Evolutionary conservation across 1,140 invertebrate genomes (phyloP), one percentile per base, ranked within the genome.

Genomic region (Drosophila prosaltans): DNA sequence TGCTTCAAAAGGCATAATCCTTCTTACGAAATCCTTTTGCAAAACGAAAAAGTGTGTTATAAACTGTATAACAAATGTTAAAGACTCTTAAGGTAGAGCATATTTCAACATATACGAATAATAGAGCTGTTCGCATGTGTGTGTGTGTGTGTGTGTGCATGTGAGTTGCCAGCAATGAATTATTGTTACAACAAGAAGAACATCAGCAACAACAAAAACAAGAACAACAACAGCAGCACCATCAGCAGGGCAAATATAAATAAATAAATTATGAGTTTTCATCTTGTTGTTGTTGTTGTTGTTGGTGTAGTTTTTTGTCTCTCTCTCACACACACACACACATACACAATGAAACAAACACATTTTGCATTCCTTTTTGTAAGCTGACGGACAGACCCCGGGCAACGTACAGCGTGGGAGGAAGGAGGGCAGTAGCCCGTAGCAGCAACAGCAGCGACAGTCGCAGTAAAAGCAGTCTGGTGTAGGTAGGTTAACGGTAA

Each of bases 221-320:
- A 26, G 58, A 78, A 41, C 70, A 84, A 80, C 59, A 83, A 76
- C 72, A 88, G 80, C 59, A 83, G 72, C 69, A 82, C 59, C 59
- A 60, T 24, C 60, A 78, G 61, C 74, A 64, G 62, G 62, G 51
- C 43, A 73, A 66, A 74, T 84, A 86, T 83, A 88, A 80, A 88
- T 86, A 86, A 88, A 86, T 86, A 88, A 86, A 83, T 80, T 88
- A 88, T 88, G 80, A 80, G 80, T 78, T 86, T 64, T 76, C 6
- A 4, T 36, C 4, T 36, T 7, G 28, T 30, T 7, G 32, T 7
- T 78, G 57, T 7, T 78, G 57, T 72, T 61, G 64, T 61, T 63
- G 58, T 78, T 77, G 64, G 61, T 77, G 55, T 77, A 61, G 76
- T 65, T 10, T 66, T 57, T 58, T 78, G 74, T 65, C 68, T 72